Base-by-base conservation (phyloP, 2,113 vertebrate species). In the Charina bottae region DNA sequence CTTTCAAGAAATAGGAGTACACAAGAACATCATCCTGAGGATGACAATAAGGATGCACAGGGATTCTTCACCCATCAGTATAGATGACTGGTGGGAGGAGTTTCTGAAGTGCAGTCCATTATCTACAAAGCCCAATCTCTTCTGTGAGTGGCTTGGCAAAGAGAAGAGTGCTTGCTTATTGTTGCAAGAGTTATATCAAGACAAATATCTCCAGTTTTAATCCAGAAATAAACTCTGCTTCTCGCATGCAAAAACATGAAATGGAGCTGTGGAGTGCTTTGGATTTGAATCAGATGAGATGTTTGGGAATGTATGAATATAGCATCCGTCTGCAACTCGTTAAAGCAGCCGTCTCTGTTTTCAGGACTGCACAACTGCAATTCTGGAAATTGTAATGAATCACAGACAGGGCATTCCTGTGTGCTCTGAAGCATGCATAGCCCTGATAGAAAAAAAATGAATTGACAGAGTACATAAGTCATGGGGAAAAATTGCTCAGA, bases 161-260 rank as follows among this genome's bases (percentile, higher is more conserved):
- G 11, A 26, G 46, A 15, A 89, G 24, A 28, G 42, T 49, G 68
- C 26, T 68, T 49, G 15, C 37, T 56, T 24, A 58, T 84, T 84
- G 19, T 56, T 68, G 19, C 49, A 58, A 49, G 21, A 60, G 53
- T 42, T 72, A 21, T 60, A 46, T 59, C 19, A 78, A 59, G 4
- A 19, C 26, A 90, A 89, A 78, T 60, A 24, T 19, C 6, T 60
- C 55, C 26, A 53, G 24, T 59, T 90, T 84, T 90, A 90, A 90
- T 58, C 54, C 54, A 83, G 72, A 90, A 58, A 68, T n/a, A 90
- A 37, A 78, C 21, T 56, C 26, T 55, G 15, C 33, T 26, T 10
- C n/a, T 33, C 5, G 2, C 64, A 33, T 19, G 26, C 60, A 53
- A 60, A 28, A n/a, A 28, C 11, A 12, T 53, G 15, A 49, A 78